Base-by-base conservation (phyloP, 2,113 vertebrate genomes). In the Malurus melanocephalus region DNA sequence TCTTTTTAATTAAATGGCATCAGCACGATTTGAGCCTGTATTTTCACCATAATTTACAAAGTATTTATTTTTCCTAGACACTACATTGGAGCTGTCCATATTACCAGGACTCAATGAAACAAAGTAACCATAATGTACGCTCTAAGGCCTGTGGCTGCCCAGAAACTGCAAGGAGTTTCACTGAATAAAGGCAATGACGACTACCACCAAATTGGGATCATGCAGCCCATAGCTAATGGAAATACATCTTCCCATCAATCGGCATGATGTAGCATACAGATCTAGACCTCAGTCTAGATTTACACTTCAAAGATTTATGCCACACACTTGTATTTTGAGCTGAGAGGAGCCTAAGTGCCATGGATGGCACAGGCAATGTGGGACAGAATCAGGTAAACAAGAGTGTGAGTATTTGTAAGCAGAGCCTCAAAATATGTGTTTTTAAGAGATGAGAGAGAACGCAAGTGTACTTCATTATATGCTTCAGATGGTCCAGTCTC, bases 401-500 rank as follows among this genome's bases (percentile, higher is more conserved):
- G 13, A 77, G 28, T 3, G 5, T 15, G 28, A 13, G 24, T 51
- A 57, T 81, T 80, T 87, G 67, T 56, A 67, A 86, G 65, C 42
- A 82, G 30, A 88, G 32, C 23, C 17, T 62, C 38, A 35, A 92
- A 78, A 65, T 14, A 1, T n/a, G 16, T 18, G 61, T 62, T 67
- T 92, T 89, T 87, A 71, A 80, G 66, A 55, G 35, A 55, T 45
- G 61, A 53, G 52, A 66, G 71, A 26, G 55, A 82, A 88, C 32
- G n/a, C 52, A 81, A 75, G 80, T 30, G 43, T 45, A 35, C 78
- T 69, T 82, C 56, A 30, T 81, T 85, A 61, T 45, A 75, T 2
- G 24, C 55, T 78, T 92, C 62, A 67, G 85, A 89, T 45, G 87
- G 82, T 85, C 89, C 59, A 83, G 66, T 30, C 65, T 87, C 86